A percentile compares a stretch with the other conserved stretches of the same genome.
Conservation (phyloP, 2,113 vertebrate genomes). For the Charadrius vociferus region DNA sequence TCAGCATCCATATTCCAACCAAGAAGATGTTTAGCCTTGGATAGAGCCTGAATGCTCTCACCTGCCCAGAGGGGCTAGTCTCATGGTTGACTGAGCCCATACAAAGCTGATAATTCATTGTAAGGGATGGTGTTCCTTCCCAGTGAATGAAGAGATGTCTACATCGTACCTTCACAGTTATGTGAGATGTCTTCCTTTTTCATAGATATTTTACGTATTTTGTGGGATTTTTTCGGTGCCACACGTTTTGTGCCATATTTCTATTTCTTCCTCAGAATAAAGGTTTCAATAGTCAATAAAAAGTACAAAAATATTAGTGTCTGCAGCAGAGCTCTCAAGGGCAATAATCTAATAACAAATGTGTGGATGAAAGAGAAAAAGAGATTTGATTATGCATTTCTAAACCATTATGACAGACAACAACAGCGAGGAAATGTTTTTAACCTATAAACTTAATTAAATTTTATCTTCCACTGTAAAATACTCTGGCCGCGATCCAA, state of each 20-base stretch:
- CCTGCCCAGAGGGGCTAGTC: not conserved
- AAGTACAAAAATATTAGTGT: not conserved
- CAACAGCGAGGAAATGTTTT: constrained; percentile 18
- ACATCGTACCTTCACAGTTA: not conserved
- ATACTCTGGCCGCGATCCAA: not conserved
- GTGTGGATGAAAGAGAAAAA: not conserved
- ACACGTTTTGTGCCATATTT: not conserved
- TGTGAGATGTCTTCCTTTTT: accelerated
- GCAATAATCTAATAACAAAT: constrained; percentile 21
- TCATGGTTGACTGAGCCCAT: accelerated
- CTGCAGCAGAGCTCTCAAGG: constrained; percentile 30
- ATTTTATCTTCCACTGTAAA: constrained; percentile 34
- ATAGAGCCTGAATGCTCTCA: not conserved
- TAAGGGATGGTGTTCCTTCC: not conserved
- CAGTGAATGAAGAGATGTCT: not conserved
- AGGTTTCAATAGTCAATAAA: not conserved
- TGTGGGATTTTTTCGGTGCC: not conserved
- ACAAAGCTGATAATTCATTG: not conserved
- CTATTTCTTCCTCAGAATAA: not conserved
- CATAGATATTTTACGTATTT: not conserved
- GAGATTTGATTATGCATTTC: constrained; percentile 36
- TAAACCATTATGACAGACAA: constrained; percentile 28
- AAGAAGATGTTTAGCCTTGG: not conserved
- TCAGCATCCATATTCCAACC: not conserved
- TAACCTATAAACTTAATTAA: constrained; percentile 48